Evolutionary conservation across 1,140 invertebrate genomes (phyloP).

Genomic region (Scaptomyza montana): DNA sequence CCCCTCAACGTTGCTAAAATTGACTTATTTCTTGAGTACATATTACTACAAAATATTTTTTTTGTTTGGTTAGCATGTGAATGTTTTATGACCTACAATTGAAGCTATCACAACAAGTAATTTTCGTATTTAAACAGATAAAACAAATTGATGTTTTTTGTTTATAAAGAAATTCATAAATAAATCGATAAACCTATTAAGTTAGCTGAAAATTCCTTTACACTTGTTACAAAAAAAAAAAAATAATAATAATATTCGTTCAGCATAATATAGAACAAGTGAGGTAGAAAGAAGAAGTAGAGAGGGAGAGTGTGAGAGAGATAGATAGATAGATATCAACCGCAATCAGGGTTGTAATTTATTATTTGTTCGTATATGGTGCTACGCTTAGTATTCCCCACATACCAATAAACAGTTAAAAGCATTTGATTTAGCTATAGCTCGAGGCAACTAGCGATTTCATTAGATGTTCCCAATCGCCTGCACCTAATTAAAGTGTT

Average conservation of each 20-base stretch:
- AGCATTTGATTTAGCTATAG: constrained; percentile 48
- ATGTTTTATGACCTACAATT: too few relatives aligned
- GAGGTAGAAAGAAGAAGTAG: not conserved
- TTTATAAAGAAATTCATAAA: too few relatives aligned
- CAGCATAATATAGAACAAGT: too few relatives aligned
- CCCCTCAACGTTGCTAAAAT: constrained; percentile 12
- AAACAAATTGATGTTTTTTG: too few relatives aligned
- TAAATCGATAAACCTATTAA: too few relatives aligned
- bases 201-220: too few relatives aligned
- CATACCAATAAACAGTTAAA: constrained; percentile 68
- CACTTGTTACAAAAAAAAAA: not conserved
- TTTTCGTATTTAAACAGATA: too few relatives aligned
- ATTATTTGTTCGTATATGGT: constrained; percentile 43
- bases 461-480: constrained; percentile 55
- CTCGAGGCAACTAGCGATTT: constrained; percentile 60
- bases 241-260: not conserved
- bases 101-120: too few relatives aligned
- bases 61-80: too few relatives aligned
- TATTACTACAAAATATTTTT: not conserved
- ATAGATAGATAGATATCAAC: not conserved
- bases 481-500: constrained; percentile 56
- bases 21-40: constrained; percentile 30
- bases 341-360: constrained; percentile 59
- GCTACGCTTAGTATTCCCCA: constrained; percentile 50
- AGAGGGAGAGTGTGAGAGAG: not conserved